Base-by-base conservation (phyloP, 2,797 vertebrate genomes). In the Cephalopachus bancanus region DNA sequence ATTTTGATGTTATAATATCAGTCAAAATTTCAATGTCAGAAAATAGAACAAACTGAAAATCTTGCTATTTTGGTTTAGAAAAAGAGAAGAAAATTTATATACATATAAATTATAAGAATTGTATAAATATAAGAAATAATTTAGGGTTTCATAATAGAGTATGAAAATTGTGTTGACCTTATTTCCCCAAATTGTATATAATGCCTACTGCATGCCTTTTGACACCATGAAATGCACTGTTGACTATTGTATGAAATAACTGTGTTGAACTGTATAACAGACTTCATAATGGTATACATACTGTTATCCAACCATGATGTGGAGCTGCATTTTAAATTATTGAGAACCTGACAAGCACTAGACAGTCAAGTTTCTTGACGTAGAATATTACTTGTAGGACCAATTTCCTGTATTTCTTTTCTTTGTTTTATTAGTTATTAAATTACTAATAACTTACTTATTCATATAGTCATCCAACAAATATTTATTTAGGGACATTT, bases 41-140 rank as follows among this genome's bases (percentile, higher is more conserved):
- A 69, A 94, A 94, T 92, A 96, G 62, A 98, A 94, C 79, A 96
- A 97, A 76, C 60, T 93, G 44, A 91, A 62, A 97, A 95, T 24
- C 69, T 93, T 15, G 15, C 7, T 93, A 64, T 10, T 97, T 97
- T 69, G 62, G 78, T 96, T 33, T 20, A 90, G 75, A 89, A 95
- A 96, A 97, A 81, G 65, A 64, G 4, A 22, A 65, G 11, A 28
- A 91, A 33, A 7, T 74, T 84, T 81, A 7, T 83, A 9, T 91
- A 37, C 37, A 37, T 37, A 37, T 37, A 37, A 37, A 37, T 37
- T 37, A 37, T 37, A 37, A 37, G 37, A 37, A 37, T 37, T 37
- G 37, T 37, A 37, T 37, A 37, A 37, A 37, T 37, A 37, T 37
- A 37, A 37, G 37, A 37, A 37, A 37, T 37, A 3, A 96, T 97